These are phyloP conservation scores for Lethocerus indicus DNA, from an alignment of 1,140 invertebrate genomes.

Conservation along the genomic window DNA sequence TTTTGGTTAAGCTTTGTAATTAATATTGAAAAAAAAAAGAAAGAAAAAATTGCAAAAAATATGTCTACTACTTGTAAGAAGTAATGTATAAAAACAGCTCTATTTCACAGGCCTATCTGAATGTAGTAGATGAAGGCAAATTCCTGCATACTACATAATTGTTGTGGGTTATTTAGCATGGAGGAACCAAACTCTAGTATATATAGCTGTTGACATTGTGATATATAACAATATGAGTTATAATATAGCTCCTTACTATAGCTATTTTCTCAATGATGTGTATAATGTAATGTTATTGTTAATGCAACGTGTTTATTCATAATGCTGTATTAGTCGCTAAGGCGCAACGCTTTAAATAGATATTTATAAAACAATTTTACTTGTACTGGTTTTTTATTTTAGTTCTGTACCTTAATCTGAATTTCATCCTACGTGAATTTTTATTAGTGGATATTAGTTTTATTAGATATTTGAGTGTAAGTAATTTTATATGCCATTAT, in stretches of 20 bases:
- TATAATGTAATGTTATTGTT: constrained; percentile 8
- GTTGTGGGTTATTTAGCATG: neutral
- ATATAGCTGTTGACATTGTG: constrained; percentile 9
- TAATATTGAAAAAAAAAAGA: neutral
- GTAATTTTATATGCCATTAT: no score
- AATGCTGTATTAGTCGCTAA: constrained; percentile 11
- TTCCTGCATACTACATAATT: neutral
- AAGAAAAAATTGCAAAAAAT: neutral
- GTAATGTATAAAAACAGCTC: constrained; percentile 6
- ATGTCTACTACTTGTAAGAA: neutral
- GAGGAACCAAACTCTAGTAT: neutral
- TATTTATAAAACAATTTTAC: constrained; percentile 4
- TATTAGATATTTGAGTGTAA: no score
- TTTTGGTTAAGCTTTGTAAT: neutral
- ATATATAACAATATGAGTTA: neutral
- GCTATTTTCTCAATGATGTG: constrained; percentile 10
- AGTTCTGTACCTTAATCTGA: no score
- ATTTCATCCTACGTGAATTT: no score
- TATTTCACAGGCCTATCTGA: constrained; percentile 9
- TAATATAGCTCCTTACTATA: neutral
- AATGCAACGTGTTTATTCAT: constrained; percentile 7
- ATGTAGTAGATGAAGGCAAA: neutral
- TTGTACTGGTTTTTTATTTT: neutral
- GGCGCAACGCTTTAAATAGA: constrained; percentile 9
- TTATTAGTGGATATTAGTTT: no score